Evolutionary conservation across 2,888 invertebrate species (phyloP).

Genomic region (Trichacis sp.): DNA sequence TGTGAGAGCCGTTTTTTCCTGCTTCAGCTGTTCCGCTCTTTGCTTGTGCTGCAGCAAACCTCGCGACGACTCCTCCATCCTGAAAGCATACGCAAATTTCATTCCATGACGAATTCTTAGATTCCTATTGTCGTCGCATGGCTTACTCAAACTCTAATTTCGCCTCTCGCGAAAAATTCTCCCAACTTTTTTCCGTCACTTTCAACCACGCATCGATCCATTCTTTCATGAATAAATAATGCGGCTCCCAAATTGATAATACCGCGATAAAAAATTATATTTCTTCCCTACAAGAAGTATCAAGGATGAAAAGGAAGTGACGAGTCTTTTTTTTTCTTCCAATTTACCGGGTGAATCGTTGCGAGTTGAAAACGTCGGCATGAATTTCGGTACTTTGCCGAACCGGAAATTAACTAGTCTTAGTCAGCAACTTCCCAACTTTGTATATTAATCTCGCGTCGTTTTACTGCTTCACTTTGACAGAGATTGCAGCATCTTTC

Average conservation of each 20-base stretch:
- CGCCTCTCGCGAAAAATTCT: not conserved
- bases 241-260: not conserved
- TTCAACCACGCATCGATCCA: not conserved
- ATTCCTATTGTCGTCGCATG: slow-evolving; percentile 6
- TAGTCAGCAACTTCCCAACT: not conserved
- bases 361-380: not conserved
- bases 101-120: slow-evolving; percentile 4
- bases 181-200: not conserved
- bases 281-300: too few relatives aligned
- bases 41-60: slow-evolving; percentile 81
- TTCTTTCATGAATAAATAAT: not conserved
- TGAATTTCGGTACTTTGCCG: not conserved
- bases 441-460: not conserved
- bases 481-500: slow-evolving; percentile 5
- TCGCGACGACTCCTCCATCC: slow-evolving; percentile 84
- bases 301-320: too few relatives aligned
- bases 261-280: too few relatives aligned
- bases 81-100: slow-evolving; percentile 66
- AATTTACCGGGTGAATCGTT: not conserved
- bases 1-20: slow-evolving; percentile 79
- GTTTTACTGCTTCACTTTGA: slow-evolving; percentile 1
- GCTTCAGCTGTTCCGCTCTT: slow-evolving; percentile 80
- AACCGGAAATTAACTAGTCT: not conserved
- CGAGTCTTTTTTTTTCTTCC: too few relatives aligned
- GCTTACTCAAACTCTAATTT: not conserved